Evolutionary conservation across 2,888 invertebrate genomes (phyloP).

Genomic region (Penaeus monodon): DNA sequence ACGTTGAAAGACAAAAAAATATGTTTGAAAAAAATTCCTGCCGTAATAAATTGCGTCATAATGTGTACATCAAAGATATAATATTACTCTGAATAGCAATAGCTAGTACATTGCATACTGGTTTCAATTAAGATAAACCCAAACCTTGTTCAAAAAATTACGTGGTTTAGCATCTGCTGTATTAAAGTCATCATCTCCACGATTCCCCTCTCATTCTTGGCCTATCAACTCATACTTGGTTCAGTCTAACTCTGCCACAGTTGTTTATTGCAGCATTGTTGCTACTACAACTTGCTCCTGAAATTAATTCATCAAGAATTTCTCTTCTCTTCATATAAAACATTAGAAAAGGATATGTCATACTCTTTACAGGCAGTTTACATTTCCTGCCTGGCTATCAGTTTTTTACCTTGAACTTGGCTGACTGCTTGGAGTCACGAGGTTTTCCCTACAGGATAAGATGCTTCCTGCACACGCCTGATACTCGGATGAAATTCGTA

Average conservation of each 20-base stretch:
- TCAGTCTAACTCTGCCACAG: background rate
- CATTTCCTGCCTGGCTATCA: background rate
- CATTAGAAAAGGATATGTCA: no score
- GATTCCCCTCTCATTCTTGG: conserved; percentile 26
- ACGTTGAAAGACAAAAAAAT: no score
- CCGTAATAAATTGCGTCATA: no score
- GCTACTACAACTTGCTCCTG: background rate
- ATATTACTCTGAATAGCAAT: no score
- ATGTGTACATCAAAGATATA: no score
- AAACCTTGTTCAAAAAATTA: conserved; percentile 29
- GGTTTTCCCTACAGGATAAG: conserved; percentile 78
- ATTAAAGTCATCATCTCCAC: conserved; percentile 19
- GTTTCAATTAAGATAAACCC: no score
- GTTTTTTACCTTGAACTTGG: conserved; percentile 10
- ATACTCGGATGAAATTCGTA: conserved; percentile 81
- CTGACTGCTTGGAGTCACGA: conserved; percentile 10
- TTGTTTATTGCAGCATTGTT: background rate
- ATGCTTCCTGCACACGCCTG: conserved; percentile 80
- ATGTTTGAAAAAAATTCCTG: no score
- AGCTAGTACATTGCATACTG: no score
- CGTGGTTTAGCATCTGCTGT: conserved; percentile 23
- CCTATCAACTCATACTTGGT: background rate
- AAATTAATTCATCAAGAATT: no score
- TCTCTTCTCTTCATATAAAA: no score
- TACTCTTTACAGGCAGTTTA: no score